These are phyloP conservation scores for Numenius arquata DNA, from an alignment of 2,113 vertebrate species.

Conservation along the genomic window DNA sequence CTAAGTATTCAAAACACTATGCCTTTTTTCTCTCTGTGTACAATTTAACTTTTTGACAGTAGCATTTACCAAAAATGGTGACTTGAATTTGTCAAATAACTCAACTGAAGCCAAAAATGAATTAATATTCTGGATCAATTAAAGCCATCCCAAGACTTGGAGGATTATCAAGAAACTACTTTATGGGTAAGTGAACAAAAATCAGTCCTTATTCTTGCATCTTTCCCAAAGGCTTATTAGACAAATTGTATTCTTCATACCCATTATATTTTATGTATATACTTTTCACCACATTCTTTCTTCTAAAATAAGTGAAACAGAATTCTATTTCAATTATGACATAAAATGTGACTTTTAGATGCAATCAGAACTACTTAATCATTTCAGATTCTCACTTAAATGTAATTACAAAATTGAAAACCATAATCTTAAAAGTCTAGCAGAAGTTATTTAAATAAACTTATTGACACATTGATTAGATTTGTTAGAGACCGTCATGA, in stretches of 20 bases:
- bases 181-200: neutral
- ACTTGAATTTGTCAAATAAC: neutral
- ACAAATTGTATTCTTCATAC: neutral
- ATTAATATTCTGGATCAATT: neutral
- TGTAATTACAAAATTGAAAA: neutral
- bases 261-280: neutral
- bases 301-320: neutral
- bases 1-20: neutral
- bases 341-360: neutral
- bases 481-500: neutral
- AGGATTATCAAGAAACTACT: neutral
- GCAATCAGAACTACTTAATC: neutral
- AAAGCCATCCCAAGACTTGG: neutral
- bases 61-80: neutral
- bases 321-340: neutral
- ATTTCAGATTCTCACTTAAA: neutral
- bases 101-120: neutral
- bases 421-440: neutral
- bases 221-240: neutral
- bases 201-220: neutral
- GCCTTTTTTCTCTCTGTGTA: neutral
- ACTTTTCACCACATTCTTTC: neutral
- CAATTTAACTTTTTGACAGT: neutral
- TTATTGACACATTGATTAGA: neutral
- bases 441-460: neutral